Evolutionary conservation across 2,113 vertebrate genomes (phyloP).

Genomic region (Entosphenus tridentatus): DNA sequence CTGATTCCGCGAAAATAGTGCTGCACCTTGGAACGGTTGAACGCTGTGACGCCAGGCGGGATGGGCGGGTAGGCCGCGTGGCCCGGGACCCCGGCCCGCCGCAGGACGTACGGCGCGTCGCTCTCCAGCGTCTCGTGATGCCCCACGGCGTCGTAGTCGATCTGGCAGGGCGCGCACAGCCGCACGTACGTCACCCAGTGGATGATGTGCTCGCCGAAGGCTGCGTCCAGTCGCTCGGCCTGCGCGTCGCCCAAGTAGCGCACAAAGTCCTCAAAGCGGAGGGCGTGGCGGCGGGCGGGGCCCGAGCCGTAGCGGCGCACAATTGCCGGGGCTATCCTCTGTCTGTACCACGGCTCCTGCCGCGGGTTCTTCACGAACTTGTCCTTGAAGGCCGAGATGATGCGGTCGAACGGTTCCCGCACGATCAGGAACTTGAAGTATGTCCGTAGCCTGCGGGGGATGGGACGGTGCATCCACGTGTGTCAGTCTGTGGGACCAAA

Average conservation of each 20-base stretch:
- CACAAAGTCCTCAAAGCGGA: conserved; percentile 87
- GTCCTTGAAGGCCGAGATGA: conserved; percentile 90
- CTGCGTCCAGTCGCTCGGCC: conserved; percentile 43
- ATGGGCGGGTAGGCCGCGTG: conserved; percentile 70
- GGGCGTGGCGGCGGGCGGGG: conserved; percentile 36
- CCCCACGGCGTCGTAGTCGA: conserved; percentile 51
- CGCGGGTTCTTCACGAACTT: conserved; percentile 91
- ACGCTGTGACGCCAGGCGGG: conserved; percentile 64
- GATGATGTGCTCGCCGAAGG: conserved; percentile 80
- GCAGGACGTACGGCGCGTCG: conserved; percentile 60
- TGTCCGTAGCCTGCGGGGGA: conserved; percentile 35
- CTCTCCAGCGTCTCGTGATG: conserved; percentile 82
- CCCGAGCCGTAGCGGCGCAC: conserved; percentile 64
- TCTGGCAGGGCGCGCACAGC: conserved; percentile 79
- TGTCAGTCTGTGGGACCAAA: too few relatives aligned
- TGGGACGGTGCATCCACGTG: too few relatives aligned
- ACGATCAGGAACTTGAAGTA: conserved; percentile 98
- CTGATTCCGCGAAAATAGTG: conserved; percentile 60
- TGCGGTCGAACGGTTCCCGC: conserved; percentile 80
- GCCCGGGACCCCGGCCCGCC: conserved; percentile 43
- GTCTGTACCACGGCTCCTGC: conserved; percentile 90
- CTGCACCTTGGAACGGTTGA: conserved; percentile 78
- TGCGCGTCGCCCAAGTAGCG: conserved; percentile 73
- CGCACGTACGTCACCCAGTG: conserved; percentile 79
- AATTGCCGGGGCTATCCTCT: conserved; percentile 73